Base-by-base conservation (phyloP, 1,140 invertebrate species). In the Magallana ariakensis region DNA sequence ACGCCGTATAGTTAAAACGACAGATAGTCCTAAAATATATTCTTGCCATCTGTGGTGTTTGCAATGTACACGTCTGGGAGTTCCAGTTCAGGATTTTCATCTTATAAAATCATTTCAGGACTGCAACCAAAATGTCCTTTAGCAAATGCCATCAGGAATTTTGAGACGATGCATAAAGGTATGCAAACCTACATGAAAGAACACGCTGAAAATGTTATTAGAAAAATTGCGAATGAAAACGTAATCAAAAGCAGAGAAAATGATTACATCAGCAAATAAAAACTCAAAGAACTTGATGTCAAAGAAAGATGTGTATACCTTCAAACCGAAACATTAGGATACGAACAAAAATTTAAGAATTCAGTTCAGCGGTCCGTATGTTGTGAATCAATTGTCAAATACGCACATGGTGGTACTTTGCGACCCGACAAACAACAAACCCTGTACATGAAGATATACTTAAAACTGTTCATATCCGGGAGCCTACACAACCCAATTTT, bases 121-220 rank as follows among this genome's bases (percentile, higher is more conserved):
- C 84, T 82, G n/a, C n/a, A 84, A 53, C 84, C 84, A 57, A 70
- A 85, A 58, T 88, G 82, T 75, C 84, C 87, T 16, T n/a, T 88
- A 1, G 80, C 70, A 7, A 62, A 62, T n/a, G 54, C 7, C 5
- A 6, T 86, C 26, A 4, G 15, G 55, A 54, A 83, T 54, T 53
- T 53, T n/a, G n/a, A 80, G 46, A 80, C 26, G 9, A 33, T 53
- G 15, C 75, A 54, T 13, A 53, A 80, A 80, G 53, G 53, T 80
- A 54, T 54, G 15, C 75, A 53, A 33, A 26, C 22, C 19, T 46
- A 53, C 13, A 80, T 46, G 46, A 33, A 80, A 26, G 10, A 53
- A 54, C 13, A 54, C 19, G n/a, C n/a, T n/a, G n/a, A n/a, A n/a
- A n/a, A n/a, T n/a, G n/a, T n/a, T n/a, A n/a, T n/a, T n/a, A n/a